Evolutionary conservation across 2,888 invertebrate genomes (phyloP).

Genomic region (Dasysyrphus tricinctus): DNA sequence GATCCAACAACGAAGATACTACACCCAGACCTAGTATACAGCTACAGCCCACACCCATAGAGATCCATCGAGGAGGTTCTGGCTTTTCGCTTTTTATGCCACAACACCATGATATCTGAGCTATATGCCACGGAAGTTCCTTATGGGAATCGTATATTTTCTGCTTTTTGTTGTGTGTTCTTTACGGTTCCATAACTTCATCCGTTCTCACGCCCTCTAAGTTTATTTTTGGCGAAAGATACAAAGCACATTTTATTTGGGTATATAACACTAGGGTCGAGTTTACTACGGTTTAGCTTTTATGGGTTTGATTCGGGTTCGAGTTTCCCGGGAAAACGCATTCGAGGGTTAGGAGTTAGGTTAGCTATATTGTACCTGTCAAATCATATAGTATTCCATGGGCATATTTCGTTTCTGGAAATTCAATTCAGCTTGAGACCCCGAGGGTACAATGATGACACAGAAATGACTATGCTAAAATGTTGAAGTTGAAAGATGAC

Average conservation of each 20-base stretch:
- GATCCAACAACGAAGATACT: slow-evolving; percentile 44
- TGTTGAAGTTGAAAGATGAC: slow-evolving; percentile 39
- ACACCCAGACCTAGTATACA: neutral
- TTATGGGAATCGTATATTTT: slow-evolving; percentile 39
- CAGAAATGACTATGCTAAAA: neutral
- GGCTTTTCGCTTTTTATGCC: slow-evolving; percentile 30
- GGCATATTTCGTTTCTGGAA: slow-evolving; percentile 2
- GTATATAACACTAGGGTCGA: neutral
- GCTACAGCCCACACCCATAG: neutral
- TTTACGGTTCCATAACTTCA: slow-evolving; percentile 36
- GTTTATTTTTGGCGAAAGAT: slow-evolving; percentile 54
- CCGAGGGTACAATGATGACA: slow-evolving; percentile 49
- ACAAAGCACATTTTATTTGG: slow-evolving; percentile 54
- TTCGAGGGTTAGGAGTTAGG: slow-evolving; percentile 13
- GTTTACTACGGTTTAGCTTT: neutral
- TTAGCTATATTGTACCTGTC: slow-evolving; percentile 58
- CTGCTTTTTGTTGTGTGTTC: slow-evolving; percentile 6
- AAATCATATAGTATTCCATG: slow-evolving; percentile 35
- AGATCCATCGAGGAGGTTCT: slow-evolving; percentile 1
- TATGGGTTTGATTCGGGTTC: neutral
- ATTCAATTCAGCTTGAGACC: slow-evolving; percentile 42
- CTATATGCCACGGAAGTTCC: slow-evolving; percentile 41
- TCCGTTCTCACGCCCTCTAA: slow-evolving; percentile 41
- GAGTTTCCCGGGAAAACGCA: slow-evolving; percentile 28
- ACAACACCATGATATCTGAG: slow-evolving; percentile 39